Conservation (phyloP, 2,797 vertebrate species). For the Anomalospiza imberbis region DNA sequence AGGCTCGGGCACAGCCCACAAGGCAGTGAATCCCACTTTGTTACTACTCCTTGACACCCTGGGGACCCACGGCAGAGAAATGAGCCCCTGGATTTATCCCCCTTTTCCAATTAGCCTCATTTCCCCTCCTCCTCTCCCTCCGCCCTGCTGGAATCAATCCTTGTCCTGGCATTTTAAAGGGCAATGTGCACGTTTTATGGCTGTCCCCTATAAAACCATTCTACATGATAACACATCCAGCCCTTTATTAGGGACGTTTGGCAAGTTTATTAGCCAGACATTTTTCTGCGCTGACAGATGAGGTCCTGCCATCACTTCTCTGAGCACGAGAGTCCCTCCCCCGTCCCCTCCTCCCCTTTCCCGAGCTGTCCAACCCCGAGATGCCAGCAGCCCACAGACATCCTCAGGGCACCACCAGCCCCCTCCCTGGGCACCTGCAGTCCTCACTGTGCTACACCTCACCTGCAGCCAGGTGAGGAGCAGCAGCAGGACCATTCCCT, state of each 20-base stretch:
- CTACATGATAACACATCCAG: slow-evolving; percentile 64
- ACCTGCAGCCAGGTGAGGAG: neutral
- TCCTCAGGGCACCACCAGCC: neutral
- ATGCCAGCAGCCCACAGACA: neutral
- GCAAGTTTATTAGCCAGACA: slow-evolving; percentile 65
- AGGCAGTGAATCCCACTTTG: neutral
- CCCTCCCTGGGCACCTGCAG: neutral
- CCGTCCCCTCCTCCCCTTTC: neutral
- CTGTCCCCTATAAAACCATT: slow-evolving; percentile 61
- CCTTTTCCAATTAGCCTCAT: slow-evolving; percentile 49
- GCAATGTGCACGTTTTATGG: slow-evolving; percentile 61
- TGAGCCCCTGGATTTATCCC: slow-evolving; percentile 44
- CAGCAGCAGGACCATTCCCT: neutral
- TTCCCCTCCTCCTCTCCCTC: slow-evolving; percentile 35
- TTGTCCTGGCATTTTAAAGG: slow-evolving; percentile 66
- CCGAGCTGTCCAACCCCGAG: accelerated
- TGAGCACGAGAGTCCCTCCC: neutral
- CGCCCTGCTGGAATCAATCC: slow-evolving; percentile 40
- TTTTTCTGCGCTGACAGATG: slow-evolving; percentile 54
- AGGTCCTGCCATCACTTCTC: slow-evolving; percentile 57
- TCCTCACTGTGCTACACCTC: neutral
- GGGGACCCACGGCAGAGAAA: neutral
- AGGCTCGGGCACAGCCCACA: neutral
- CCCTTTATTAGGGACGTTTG: slow-evolving; percentile 63
- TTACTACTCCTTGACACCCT: neutral